Conservation (phyloP, 1,140 invertebrate species). For the Drosophila micromelanica region DNA sequence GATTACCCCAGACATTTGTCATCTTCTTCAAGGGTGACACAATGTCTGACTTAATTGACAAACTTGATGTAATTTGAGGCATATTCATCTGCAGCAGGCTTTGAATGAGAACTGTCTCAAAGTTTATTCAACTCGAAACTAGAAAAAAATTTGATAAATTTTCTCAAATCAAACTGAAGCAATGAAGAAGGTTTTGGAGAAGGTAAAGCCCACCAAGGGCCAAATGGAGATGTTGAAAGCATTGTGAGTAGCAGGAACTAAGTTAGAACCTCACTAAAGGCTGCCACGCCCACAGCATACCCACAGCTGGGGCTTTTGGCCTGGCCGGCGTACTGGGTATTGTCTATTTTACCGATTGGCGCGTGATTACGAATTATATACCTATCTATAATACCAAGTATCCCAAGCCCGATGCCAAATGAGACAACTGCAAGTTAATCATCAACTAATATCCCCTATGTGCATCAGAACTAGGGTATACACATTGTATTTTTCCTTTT, state of each 20-base stretch:
- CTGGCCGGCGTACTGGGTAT: conserved; percentile 41
- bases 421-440: not conserved
- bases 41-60: conserved; percentile 11
- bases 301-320: conserved; percentile 52
- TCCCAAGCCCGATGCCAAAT: conserved; percentile 39
- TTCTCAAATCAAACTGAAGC: not conserved
- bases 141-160: not conserved
- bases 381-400: conserved; percentile 67
- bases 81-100: not conserved
- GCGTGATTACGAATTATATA: conserved; percentile 55
- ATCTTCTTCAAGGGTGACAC: conserved; percentile 38
- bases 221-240: conserved; percentile 19
- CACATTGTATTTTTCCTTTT: not conserved
- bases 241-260: conserved; percentile 49
- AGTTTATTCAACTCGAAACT: conserved; percentile 1
- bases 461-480: not conserved
- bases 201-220: conserved; percentile 26
- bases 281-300: conserved; percentile 34
- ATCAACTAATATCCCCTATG: not conserved
- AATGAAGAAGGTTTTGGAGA: conserved; percentile 49
- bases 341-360: conserved; percentile 62
- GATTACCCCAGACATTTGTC: not conserved
- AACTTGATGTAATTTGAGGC: not conserved
- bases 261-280: not conserved
- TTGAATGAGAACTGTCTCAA: too few relatives aligned